Base-by-base conservation (phyloP, 1,140 invertebrate species). In the Mizuhopecten yessoensis region DNA sequence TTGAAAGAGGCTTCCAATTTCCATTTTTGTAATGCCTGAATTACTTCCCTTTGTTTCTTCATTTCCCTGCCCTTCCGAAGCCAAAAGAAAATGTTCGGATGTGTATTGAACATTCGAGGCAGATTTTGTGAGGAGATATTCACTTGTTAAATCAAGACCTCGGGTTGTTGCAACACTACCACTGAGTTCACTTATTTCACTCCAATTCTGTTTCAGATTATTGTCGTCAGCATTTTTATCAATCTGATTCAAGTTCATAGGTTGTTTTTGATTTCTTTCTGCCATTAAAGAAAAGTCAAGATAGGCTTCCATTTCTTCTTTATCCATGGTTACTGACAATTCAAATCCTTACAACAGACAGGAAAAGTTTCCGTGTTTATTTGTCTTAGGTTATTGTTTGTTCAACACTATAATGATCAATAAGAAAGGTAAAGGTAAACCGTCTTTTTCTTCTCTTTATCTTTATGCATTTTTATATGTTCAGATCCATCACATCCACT, bases 221-320 rank as follows among this genome's bases (percentile, higher is more conserved):
- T 75, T 75, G 1, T 75, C 57, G 29, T 7, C 29, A n/a, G n/a
- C 23, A 9, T 75, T n/a, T 39, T 75, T 75, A 7, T 75, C 57
- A 7, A 75, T 75, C 3, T n/a, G 23, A 13, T 75, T 9, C 23
- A 75, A 75, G 11, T n/a, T 75, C 1, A 75, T 75, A 75, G 3
- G 5, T 7, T 75, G 57, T 75, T 23, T 75, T 75, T 75, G 57
- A 75, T 75, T 75, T 29, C 57, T 75, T 75, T 75, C 57, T 75
- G 57, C 23, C 57, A 75, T 75, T 29, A 75, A n/a, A 3, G 57
- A 75, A 75, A 75, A 75, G n/a, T 75, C 57, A 2, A 75, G 57
- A 75, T 75, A 75, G 23, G 57, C 57, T 11, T 75, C 57, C 57
- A 75, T 75, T 75, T 75, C 57, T 5, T 75, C 57, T n/a, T 75